A percentile compares a stretch with the other conserved stretches of the same genome.
Conservation (phyloP, 2,888 invertebrate species). For the Resseliella maxima region DNA sequence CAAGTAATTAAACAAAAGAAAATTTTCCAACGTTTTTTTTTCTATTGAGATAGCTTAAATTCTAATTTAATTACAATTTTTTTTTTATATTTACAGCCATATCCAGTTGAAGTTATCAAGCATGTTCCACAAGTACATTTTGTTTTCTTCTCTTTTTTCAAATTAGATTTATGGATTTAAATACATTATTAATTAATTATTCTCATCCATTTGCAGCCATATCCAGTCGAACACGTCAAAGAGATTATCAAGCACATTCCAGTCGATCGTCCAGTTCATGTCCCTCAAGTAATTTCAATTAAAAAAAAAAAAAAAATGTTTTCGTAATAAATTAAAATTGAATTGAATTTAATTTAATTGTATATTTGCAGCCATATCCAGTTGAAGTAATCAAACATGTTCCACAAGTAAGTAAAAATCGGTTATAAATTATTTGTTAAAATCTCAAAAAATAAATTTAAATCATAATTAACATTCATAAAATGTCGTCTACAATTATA, state of each 20-base stretch:
- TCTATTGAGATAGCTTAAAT: too few species aligned
- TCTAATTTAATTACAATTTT: background rate
- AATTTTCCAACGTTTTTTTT: too few species aligned
- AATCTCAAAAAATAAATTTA: too few species aligned
- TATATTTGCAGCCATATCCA: too few species aligned
- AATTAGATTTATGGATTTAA: background rate
- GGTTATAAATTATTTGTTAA: too few species aligned
- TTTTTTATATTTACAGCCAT: background rate
- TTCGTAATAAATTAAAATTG: too few species aligned
- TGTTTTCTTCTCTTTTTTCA: background rate
- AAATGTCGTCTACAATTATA: too few species aligned
- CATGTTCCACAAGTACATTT: slow-evolving; percentile 3
- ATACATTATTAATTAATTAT: background rate
- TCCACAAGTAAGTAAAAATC: background rate
- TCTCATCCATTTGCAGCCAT: background rate
- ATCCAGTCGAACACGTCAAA: background rate
- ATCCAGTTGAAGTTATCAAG: background rate
- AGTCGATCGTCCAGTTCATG: background rate
- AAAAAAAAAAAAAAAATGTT: too few species aligned
- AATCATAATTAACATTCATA: too few species aligned
- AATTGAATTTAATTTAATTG: too few species aligned
- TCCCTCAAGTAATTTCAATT: too few species aligned
- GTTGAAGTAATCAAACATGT: background rate
- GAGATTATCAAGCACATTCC: background rate
- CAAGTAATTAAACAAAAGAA: too few species aligned